A percentile compares a stretch with the other conserved stretches of the same genome.
These are phyloP conservation scores for Aphis gossypii DNA, from an alignment of 1,140 invertebrate species.

Conservation along the genomic window DNA sequence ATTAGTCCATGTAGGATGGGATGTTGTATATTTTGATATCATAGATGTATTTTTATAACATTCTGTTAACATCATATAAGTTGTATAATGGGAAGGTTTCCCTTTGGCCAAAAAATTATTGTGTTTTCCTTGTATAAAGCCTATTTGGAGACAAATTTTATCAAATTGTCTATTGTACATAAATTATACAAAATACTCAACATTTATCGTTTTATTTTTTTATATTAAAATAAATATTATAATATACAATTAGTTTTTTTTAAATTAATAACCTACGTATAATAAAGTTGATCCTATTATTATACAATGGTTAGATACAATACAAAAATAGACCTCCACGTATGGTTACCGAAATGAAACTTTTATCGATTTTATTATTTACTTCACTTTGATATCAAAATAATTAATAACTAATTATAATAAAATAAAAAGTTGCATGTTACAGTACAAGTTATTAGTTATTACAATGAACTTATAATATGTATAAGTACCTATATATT, in stretches of 20 bases:
- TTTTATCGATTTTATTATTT: background rate
- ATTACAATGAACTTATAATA: background rate
- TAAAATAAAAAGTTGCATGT: background rate
- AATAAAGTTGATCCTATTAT: background rate
- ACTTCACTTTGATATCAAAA: background rate
- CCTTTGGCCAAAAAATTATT: too few species aligned
- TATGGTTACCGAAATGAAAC: background rate
- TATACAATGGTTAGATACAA: background rate
- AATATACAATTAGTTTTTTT: background rate
- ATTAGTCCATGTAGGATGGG: too few species aligned
- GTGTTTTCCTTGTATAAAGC: too few species aligned
- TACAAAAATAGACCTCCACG: background rate
- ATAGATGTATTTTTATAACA: too few species aligned
- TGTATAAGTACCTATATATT: background rate
- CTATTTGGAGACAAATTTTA: too few species aligned
- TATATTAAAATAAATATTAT: background rate
- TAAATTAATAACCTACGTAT: background rate
- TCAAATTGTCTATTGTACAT: too few species aligned
- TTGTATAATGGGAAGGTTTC: too few species aligned
- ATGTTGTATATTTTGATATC: too few species aligned
- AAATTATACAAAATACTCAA: too few species aligned
- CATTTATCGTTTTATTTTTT: too few species aligned
- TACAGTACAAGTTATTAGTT: too few species aligned
- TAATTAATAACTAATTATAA: background rate
- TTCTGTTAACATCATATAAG: too few species aligned